Percentiles rank a stretch among this genome's conserved stretches.
Conservation (phyloP, 2,797 vertebrate species). For the Furcifer pardalis region DNA sequence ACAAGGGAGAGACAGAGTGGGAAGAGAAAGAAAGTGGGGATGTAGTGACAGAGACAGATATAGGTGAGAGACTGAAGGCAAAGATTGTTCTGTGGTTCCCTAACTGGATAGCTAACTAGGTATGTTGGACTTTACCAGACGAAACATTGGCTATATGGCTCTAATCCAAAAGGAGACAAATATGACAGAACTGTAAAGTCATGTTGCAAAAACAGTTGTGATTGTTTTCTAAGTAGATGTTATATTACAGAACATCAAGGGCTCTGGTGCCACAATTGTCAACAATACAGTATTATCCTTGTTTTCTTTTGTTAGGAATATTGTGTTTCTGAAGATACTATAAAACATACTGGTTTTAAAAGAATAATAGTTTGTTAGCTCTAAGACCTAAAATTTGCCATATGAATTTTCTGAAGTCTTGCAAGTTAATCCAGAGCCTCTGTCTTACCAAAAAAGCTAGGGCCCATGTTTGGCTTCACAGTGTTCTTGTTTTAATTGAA, state of each 20-base stretch:
- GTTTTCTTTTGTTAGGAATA: not conserved
- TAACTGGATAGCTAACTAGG: not conserved
- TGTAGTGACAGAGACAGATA: not conserved
- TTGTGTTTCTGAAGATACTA: not conserved
- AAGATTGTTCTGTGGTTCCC: not conserved
- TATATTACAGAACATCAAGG: not conserved
- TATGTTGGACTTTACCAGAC: not conserved
- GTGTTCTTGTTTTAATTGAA: slow-evolving; percentile 40
- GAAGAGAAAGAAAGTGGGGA: not conserved
- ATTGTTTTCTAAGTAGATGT: not conserved
- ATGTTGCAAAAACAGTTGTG: not conserved
- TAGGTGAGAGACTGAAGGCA: not conserved
- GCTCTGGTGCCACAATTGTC: not conserved
- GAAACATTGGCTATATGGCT: not conserved
- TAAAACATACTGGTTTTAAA: not conserved
- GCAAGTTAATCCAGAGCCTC: not conserved
- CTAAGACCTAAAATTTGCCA: not conserved
- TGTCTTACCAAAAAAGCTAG: not conserved
- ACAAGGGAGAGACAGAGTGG: not conserved
- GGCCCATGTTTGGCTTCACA: slow-evolving; percentile 19
- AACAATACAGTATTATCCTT: not conserved
- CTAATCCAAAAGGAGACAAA: not conserved
- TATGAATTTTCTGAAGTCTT: slow-evolving; percentile 17
- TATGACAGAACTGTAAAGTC: not conserved
- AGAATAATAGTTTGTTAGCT: not conserved